Conservation (phyloP, 2,797 vertebrate genomes). For the Falco peregrinus region DNA sequence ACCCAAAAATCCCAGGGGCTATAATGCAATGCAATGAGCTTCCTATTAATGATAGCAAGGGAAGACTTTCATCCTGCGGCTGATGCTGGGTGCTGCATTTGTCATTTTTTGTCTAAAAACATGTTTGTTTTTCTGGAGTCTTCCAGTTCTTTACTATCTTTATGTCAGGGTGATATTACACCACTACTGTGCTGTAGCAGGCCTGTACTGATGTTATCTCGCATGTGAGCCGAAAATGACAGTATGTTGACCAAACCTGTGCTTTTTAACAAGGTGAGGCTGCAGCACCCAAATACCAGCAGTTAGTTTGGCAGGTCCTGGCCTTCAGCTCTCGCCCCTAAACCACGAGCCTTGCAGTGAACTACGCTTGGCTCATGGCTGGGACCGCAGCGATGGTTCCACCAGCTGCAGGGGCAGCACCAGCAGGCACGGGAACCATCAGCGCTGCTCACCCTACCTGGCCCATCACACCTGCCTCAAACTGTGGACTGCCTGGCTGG, state of each 20-base stretch:
- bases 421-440: not conserved
- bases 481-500: not conserved
- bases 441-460: not conserved
- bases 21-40: not conserved
- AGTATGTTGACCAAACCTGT: not conserved
- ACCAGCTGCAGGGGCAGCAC: not conserved
- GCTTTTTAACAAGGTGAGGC: not conserved
- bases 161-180: not conserved
- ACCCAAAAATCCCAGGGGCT: not conserved
- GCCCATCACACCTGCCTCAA: not conserved
- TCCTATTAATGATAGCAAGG: not conserved
- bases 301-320: not conserved
- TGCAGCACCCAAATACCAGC: not conserved
- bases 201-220: not conserved
- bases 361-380: not conserved
- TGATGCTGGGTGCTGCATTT: not conserved
- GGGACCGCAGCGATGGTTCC: not conserved
- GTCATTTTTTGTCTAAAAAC: not conserved
- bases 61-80: not conserved
- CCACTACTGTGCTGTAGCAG: not conserved
- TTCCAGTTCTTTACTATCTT: not conserved
- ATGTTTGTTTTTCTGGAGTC: not conserved
- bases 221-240: not conserved
- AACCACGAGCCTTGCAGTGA: not conserved
- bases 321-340: not conserved